Conservation (phyloP, 2,797 vertebrate genomes). For the Neosilurus hyrtlii region DNA sequence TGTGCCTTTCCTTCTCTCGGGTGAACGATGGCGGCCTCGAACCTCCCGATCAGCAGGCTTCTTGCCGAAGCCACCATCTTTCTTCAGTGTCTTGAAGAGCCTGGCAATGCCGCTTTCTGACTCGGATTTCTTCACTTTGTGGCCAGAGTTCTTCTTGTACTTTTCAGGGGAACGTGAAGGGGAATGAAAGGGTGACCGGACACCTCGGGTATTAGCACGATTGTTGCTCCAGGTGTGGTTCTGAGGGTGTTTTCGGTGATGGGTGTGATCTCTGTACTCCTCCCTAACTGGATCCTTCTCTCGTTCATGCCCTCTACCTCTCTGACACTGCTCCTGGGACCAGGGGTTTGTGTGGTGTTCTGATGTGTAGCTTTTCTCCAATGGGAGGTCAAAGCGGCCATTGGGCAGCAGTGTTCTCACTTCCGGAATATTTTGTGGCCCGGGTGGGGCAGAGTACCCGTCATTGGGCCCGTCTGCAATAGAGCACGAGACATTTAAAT, state of each 20-base stretch:
- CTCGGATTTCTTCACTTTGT: conserved; percentile 78
- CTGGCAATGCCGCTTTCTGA: conserved; percentile 79
- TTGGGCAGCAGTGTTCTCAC: conserved; percentile 81
- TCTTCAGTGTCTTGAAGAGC: conserved; percentile 78
- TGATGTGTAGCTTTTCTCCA: conserved; percentile 94
- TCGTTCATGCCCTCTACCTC: conserved; percentile 73
- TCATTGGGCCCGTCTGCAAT: conserved; percentile 94
- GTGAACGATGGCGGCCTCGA: conserved; percentile 69
- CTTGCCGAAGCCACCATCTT: conserved; percentile 78
- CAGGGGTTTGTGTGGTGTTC: conserved; percentile 94
- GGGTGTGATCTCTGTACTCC: conserved; percentile 80
- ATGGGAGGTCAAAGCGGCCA: conserved; percentile 85
- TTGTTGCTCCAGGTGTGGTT: conserved; percentile 82
- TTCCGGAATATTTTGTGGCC: conserved; percentile 97
- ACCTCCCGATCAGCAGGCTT: conserved; percentile 72
- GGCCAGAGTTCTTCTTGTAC: conserved; percentile 73
- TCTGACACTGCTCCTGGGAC: conserved; percentile 84
- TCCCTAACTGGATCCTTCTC: conserved; percentile 64
- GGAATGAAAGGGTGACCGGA: conserved; percentile 70
- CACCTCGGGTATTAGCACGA: conserved; percentile 45
- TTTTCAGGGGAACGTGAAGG: conserved; percentile 76
- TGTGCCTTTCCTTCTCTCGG: conserved; percentile 66
- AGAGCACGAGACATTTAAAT: conserved; percentile 17
- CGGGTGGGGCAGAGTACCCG: conserved; percentile 89
- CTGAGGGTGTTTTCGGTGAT: conserved; percentile 68